Base-by-base conservation (phyloP, 2,888 invertebrate genomes). In the Gymnosoma rotundatum region DNA sequence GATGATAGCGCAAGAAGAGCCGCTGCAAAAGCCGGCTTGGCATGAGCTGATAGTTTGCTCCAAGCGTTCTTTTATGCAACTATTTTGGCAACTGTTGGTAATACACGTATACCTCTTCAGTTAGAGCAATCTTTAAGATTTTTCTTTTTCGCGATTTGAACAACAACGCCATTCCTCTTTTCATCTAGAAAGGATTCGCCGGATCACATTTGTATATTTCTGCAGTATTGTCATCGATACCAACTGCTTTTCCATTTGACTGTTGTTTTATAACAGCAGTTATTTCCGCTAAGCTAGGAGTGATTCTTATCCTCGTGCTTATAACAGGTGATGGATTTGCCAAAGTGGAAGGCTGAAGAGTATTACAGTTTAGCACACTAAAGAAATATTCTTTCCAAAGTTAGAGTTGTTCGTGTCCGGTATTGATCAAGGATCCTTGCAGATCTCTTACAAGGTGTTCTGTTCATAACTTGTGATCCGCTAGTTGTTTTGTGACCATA, bases 51-150 rank as follows among this genome's bases (percentile, higher is more conserved):
- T n/a, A n/a, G 18, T 54, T 54, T 54, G 20, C 20, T 54, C 20
- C n/a, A 54, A 54, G 25, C 25, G 56, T 56, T 56, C 5, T 25
- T 56, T 10, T 1, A 56, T 56, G 56, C 56, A 56, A 56, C 12
- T 56, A 56, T 56, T 21, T 25, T 21, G 9, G 56, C 25, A 56
- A 56, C 25, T 21, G 56, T 56, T 56, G 21, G 56, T 10, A 56
- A 21, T 7, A 20, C 21, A 25, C 4, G 12, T 56, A 56, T 21
- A 21, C 25, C 12, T 5, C 20, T 20, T 25, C 56, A 56, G 25
- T 56, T 56, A 21, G 21, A 21, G 25, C 25, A 54, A 54, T n/a
- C 20, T 52, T n/a, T 52, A 52, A 52, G n/a, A 20, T 16, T 18
- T 52, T 18, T 18, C n/a, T 52, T 52, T 52, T 52, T 52, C 52